A percentile compares a stretch with the other conserved stretches of the same genome.
phyloP scores from a whole-genome alignment of 1,140 invertebrate species.

The Sminthurides bifidus region DNA sequence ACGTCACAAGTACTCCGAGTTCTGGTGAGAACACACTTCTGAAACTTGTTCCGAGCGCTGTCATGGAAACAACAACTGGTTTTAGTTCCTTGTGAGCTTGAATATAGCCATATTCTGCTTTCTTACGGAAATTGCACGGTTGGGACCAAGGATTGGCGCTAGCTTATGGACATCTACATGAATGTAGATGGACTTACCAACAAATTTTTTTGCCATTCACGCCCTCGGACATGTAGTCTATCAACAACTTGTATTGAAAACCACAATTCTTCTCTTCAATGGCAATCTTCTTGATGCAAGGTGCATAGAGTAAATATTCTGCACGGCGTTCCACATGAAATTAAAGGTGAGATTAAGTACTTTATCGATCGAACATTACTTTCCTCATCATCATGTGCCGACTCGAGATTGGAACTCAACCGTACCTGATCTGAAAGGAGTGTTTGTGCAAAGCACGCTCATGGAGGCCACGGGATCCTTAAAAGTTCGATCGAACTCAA shows the following conservation, averaged over 20 bases:
- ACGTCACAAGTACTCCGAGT: slow-evolving; percentile 14
- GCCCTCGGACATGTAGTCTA: slow-evolving; percentile 19
- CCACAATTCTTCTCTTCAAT: slow-evolving; percentile 20
- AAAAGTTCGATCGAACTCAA: slow-evolving; percentile 21
- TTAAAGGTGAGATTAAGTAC: too few relatives aligned
- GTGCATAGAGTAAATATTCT: slow-evolving; percentile 10
- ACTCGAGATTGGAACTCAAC: neutral
- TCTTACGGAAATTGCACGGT: neutral
- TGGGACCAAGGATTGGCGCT: neutral
- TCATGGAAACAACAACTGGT: slow-evolving; percentile 1
- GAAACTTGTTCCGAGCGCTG: slow-evolving; percentile 15
- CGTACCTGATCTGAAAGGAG: slow-evolving; percentile 26
- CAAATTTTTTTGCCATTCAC: slow-evolving; percentile 18
- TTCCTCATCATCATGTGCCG: too few relatives aligned
- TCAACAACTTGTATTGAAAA: slow-evolving; percentile 18
- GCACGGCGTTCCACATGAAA: too few relatives aligned
- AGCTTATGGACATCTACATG: neutral
- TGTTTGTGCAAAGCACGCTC: slow-evolving; percentile 24
- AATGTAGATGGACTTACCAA: slow-evolving; percentile 9
- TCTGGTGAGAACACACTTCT: slow-evolving; percentile 10
- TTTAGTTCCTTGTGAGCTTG: neutral
- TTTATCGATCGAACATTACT: too few relatives aligned
- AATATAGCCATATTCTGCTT: neutral
- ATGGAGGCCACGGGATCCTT: slow-evolving; percentile 26
- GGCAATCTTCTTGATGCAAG: slow-evolving; percentile 23